Base-by-base conservation (phyloP, 2,113 vertebrate species). In the Microtus richardsoni region DNA sequence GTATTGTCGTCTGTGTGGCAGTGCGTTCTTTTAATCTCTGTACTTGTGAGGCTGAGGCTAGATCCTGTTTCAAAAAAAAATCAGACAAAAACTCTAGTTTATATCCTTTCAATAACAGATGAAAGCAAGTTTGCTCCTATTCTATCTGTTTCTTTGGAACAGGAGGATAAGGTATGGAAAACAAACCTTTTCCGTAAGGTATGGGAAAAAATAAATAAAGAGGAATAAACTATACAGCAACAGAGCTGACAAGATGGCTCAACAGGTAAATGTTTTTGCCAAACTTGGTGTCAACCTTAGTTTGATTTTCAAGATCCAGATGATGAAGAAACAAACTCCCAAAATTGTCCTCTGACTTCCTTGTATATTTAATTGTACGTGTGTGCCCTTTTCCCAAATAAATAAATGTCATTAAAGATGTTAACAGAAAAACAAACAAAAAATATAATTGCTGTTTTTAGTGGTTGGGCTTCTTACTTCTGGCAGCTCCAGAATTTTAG, bases 391-490 rank as follows among this genome's bases (percentile, higher is more conserved):
- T 86, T 30, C 10, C 30, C 47, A 47, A 68, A 47, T 7, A 66
- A 64, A 83, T 41, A 26, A 83, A 62, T 60, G 24, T 2, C 54
- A 82, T 60, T 84, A 22, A 66, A 85, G 28, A 33, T 6, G 0
- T 60, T 66, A 66, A 85, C 4, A 85, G 36, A 83, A 62, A 74
- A 21, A 74, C 33, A n/a, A 19, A 73, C 30, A n/a, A 79, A 80
- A 83, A 86, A 73, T 93, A 11, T 92, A 89, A 93, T 95, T 95
- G 44, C 33, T 89, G 22, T 88, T 89, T 75, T 71, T n/a, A 77
- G 1, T 90, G 80, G 36, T 7, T 39, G 22, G 96, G 58, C 17
- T 11, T 78, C 8, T 58, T 66, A 70, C 8, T 60, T 66, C 28
- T 36, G 71, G 5, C 26, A 71, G 24, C 44, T 85, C 24, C 44